Evolutionary conservation across 1,140 invertebrate species (phyloP).

Genomic region (Brachionus plicatilis): DNA sequence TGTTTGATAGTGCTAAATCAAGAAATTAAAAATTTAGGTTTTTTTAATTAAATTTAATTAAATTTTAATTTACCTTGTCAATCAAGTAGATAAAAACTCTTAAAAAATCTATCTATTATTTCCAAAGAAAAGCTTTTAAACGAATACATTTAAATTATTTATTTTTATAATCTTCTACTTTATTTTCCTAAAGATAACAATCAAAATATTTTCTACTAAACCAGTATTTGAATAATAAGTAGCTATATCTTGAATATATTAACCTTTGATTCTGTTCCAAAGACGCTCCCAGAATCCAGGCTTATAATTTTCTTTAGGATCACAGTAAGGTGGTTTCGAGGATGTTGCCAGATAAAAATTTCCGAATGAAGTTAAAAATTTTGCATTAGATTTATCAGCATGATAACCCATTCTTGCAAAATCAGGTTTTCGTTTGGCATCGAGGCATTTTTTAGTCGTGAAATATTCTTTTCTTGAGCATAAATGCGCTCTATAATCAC

Average conservation of each 20-base stretch:
- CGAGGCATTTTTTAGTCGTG: neutral
- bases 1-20: no score
- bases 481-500: neutral
- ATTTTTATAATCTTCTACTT: no score
- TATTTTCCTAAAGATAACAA: neutral
- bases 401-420: constrained; percentile 33
- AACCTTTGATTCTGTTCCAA: neutral
- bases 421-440: neutral
- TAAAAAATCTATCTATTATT: no score
- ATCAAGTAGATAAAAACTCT: no score
- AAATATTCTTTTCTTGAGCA: neutral
- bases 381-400: constrained; percentile 1
- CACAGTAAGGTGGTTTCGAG: neutral
- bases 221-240: neutral
- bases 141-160: no score
- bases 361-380: neutral
- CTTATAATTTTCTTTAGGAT: constrained; percentile 2
- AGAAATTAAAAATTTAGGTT: no score
- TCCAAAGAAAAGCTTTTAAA: no score
- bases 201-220: neutral
- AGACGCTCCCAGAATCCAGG: neutral
- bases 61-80: no score
- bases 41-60: no score
- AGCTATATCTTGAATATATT: neutral
- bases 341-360: constrained; percentile 13